Base-by-base conservation (phyloP, 2,888 invertebrate genomes). In the Agonopterix subpropinquella region DNA sequence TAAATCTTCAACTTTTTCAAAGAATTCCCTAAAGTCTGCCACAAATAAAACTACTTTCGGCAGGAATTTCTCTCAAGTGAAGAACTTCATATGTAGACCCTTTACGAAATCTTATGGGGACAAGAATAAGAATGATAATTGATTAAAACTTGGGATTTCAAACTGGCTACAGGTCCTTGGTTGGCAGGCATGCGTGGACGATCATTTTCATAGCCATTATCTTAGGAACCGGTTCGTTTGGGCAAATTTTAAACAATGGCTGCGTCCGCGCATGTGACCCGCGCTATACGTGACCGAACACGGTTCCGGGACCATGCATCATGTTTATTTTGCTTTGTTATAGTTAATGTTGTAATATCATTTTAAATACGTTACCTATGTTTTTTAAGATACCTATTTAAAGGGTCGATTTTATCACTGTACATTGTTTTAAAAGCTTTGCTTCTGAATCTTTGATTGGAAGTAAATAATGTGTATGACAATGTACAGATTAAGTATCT, bases 171-270 rank as follows among this genome's bases (percentile, higher is more conserved):
- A 28, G 28, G 18, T 18, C 18, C 18, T 18, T 18, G 18, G 57
- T 52, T 51, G 55, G 55, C 55, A 52, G 58, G 74, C 66, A 68
- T 75, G 73, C 70, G 71, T 72, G 69, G 70, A 64, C 61, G 65
- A 70, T 74, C 62, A 61, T 70, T 72, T 77, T 72, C 68, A 71
- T 69, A 67, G 5, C 73, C 71, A 80, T 80, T 81, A 83, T 77
- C 76, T 77, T 53, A 47, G 64, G 61, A 69, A 87, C 87, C 85
- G 84, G 87, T 85, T 78, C 63, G 66, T 76, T 80, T 77, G 70
- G 77, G 74, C 72, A 71, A 80, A 80, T 83, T 79, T 81, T 68
- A 83, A 75, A 87, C 82, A 85, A 84, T 85, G 73, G 82, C 62
- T 59, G 63, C 52, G 44, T 47, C 49, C 45, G 58, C 50, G 56